Evolutionary conservation across 2,888 invertebrate species (phyloP).

Genomic region (Rutpela maculata): DNA sequence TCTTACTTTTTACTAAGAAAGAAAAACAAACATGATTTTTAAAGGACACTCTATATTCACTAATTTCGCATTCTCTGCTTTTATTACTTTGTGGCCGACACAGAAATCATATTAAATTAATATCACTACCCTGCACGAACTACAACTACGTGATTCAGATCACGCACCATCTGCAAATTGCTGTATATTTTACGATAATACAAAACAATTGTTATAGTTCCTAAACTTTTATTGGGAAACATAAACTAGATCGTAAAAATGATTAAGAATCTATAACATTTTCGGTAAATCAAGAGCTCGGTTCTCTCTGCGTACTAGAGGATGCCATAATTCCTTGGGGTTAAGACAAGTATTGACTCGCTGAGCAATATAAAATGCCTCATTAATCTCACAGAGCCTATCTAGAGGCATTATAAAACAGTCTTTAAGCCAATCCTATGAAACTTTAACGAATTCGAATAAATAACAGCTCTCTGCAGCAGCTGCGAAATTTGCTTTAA

Average conservation of each 20-base stretch:
- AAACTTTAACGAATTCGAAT: slow-evolving; percentile 34
- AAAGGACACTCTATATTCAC: neutral
- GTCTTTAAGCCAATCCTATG: slow-evolving; percentile 31
- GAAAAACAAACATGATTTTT: too few species aligned
- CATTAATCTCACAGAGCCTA: slow-evolving; percentile 31
- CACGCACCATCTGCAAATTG: slow-evolving; percentile 36
- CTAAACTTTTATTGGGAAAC: slow-evolving; percentile 31
- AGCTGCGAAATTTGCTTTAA: slow-evolving; percentile 21
- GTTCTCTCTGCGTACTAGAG: neutral
- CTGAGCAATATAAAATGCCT: slow-evolving; percentile 32
- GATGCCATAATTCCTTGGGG: neutral
- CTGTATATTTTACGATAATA: slow-evolving; percentile 33
- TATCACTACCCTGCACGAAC: neutral
- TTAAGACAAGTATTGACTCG: slow-evolving; percentile 15
- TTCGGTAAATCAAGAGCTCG: slow-evolving; percentile 32
- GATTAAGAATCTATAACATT: slow-evolving; percentile 41
- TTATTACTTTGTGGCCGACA: slow-evolving; percentile 7
- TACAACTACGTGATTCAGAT: slow-evolving; percentile 1
- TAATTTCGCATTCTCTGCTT: neutral
- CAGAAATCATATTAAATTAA: slow-evolving; percentile 12
- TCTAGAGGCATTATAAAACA: slow-evolving; percentile 30
- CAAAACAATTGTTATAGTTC: slow-evolving; percentile 40
- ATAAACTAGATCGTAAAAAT: slow-evolving; percentile 40
- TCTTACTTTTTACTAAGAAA: too few species aligned
- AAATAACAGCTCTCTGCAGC: slow-evolving; percentile 17